Conservation (phyloP, 2,888 invertebrate genomes). For the Drosophila siamana region DNA sequence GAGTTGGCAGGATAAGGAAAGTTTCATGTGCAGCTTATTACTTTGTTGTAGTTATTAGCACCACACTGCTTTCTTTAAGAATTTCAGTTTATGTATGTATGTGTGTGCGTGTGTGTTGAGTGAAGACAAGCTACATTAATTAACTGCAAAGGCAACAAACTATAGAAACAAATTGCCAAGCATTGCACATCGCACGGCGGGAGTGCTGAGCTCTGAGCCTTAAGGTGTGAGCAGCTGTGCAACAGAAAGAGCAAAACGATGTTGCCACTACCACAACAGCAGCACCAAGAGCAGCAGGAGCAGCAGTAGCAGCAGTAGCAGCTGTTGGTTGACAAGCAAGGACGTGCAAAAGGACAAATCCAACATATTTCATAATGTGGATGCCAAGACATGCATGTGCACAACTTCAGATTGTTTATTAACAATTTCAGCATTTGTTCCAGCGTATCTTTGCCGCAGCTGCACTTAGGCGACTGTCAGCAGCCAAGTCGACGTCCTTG, state of each 20-base stretch:
- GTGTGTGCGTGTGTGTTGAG: conserved; percentile 3
- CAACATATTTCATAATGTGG: conserved; percentile 32
- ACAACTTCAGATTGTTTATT: conserved; percentile 26
- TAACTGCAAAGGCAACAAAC: conserved; percentile 42
- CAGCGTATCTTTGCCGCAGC: conserved; percentile 4
- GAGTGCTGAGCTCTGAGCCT: neutral
- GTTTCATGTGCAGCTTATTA: conserved; percentile 44
- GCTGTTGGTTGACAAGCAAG: conserved; percentile 30
- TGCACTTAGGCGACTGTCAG: conserved; percentile 22
- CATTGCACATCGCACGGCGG: neutral
- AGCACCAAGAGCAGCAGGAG: conserved; percentile 7
- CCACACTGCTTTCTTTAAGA: conserved; percentile 20
- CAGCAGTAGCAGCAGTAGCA: conserved; percentile 14
- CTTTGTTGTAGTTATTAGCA: conserved; percentile 37
- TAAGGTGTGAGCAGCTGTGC: conserved; percentile 9
- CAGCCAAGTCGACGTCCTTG: neutral
- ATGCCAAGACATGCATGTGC: conserved; percentile 27
- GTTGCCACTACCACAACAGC: conserved; percentile 29
- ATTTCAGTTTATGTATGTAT: neutral
- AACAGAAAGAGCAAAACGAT: conserved; percentile 39
- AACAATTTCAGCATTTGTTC: conserved; percentile 17
- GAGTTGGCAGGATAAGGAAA: conserved; percentile 25
- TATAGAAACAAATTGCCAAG: conserved; percentile 45
- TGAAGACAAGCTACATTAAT: conserved; percentile 51
- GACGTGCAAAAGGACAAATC: neutral